Evolutionary conservation across 2,888 invertebrate species (phyloP).

Genomic region (Podabrus alpinus): DNA sequence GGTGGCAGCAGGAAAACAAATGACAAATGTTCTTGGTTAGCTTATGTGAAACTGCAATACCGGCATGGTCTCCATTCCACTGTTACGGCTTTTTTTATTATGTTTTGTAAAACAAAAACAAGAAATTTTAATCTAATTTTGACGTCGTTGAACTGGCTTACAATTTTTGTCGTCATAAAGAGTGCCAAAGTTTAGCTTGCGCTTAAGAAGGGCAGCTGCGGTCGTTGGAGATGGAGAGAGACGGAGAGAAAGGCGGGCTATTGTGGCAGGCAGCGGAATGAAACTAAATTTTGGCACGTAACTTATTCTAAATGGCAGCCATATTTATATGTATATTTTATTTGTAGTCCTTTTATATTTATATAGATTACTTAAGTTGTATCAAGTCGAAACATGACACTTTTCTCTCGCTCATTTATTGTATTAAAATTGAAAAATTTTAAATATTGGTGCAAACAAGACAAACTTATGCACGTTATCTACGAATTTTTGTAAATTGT

Average conservation of each 20-base stretch:
- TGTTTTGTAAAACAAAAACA: background rate
- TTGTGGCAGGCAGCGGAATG: conserved; percentile 39
- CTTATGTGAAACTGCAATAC: conserved; percentile 11
- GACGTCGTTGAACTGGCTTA: background rate
- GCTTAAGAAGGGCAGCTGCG: background rate
- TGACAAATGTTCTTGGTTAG: background rate
- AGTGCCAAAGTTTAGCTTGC: background rate
- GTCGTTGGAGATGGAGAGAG: too few relatives aligned
- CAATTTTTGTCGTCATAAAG: background rate
- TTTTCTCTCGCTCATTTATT: conserved; percentile 22
- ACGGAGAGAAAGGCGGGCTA: too few relatives aligned
- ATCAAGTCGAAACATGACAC: conserved; percentile 10
- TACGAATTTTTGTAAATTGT: conserved; percentile 50
- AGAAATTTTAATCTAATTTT: conserved; percentile 1
- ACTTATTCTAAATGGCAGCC: conserved; percentile 30
- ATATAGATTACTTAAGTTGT: conserved; percentile 27
- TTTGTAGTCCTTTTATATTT: conserved; percentile 30
- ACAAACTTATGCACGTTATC: conserved; percentile 38
- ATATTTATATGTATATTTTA: conserved; percentile 26
- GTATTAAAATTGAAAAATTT: conserved; percentile 34
- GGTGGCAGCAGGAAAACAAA: background rate
- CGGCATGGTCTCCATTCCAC: conserved; percentile 38
- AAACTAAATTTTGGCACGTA: conserved; percentile 18
- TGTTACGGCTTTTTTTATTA: conserved; percentile 42
- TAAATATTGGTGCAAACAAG: conserved; percentile 47